phyloP scores from a whole-genome alignment of 1,140 invertebrate genomes.

The Atopsyche davidsoni region DNA sequence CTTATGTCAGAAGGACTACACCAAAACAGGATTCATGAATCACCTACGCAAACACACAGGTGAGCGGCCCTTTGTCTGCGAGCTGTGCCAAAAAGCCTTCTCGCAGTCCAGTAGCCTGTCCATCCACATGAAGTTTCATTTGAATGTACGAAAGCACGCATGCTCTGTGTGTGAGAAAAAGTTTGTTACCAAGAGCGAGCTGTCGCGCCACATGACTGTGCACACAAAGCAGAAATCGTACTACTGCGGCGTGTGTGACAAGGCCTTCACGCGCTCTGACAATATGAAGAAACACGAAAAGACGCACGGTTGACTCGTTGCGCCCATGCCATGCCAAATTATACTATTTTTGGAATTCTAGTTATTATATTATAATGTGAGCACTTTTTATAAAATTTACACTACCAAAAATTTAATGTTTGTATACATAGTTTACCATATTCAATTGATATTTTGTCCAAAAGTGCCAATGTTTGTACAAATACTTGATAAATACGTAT shows the following conservation, averaged over 20 bases:
- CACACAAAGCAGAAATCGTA: slow-evolving; percentile 57
- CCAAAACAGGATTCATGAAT: slow-evolving; percentile 49
- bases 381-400: slow-evolving; percentile 23
- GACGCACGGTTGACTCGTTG: slow-evolving; percentile 42
- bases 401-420: slow-evolving; percentile 28
- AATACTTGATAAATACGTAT: slow-evolving; percentile 30
- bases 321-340: not conserved
- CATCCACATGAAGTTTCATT: slow-evolving; percentile 58
- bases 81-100: slow-evolving; percentile 56
- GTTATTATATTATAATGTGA: slow-evolving; percentile 20
- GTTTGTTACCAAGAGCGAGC: slow-evolving; percentile 55
- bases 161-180: slow-evolving; percentile 54
- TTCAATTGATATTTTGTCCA: slow-evolving; percentile 28
- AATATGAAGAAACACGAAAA: slow-evolving; percentile 52
- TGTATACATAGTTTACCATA: slow-evolving; percentile 25
- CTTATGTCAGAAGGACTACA: slow-evolving; percentile 48
- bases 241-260: slow-evolving; percentile 52
- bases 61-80: slow-evolving; percentile 66
- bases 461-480: slow-evolving; percentile 32
- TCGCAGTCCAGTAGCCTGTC: slow-evolving; percentile 54
- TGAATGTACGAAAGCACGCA: slow-evolving; percentile 51
- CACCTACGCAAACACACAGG: slow-evolving; percentile 87
- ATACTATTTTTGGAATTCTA: slow-evolving; percentile 14
- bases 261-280: slow-evolving; percentile 48
- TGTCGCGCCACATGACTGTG: slow-evolving; percentile 54